A percentile compares a stretch with the other conserved stretches of the same genome.
Evolutionary conservation across 2,888 invertebrate genomes (phyloP).

Genomic region (Drosophila nr. medialis): DNA sequence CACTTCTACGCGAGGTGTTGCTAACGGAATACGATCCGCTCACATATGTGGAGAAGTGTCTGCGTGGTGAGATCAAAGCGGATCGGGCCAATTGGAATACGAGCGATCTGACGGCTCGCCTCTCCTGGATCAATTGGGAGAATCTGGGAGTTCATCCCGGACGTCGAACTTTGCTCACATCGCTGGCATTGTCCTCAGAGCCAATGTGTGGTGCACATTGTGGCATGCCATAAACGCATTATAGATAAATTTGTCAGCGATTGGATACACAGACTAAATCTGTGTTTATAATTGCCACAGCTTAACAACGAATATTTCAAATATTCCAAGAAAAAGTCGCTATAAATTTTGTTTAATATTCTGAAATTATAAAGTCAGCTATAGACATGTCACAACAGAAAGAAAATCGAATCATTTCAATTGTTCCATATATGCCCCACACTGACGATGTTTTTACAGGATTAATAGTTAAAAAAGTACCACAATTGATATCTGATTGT

Average conservation of each 20-base stretch:
- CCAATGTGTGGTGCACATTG: slow-evolving; percentile 84
- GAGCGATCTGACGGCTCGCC: slow-evolving; percentile 97
- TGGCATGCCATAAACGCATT: slow-evolving; percentile 61
- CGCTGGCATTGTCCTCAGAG: slow-evolving; percentile 91
- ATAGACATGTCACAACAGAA: neutral
- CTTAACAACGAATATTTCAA: slow-evolving; percentile 17
- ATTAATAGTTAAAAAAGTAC: neutral
- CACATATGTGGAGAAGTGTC: slow-evolving; percentile 96
- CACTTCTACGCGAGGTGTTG: slow-evolving; percentile 94
- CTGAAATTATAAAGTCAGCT: neutral
- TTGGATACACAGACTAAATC: neutral
- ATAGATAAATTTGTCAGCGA: neutral
- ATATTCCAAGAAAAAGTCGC: slow-evolving; percentile 15
- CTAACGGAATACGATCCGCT: slow-evolving; percentile 95
- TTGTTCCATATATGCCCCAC: neutral
- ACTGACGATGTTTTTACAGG: neutral
- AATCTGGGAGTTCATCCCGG: slow-evolving; percentile 97
- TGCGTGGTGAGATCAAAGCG: slow-evolving; percentile 95
- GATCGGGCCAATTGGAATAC: slow-evolving; percentile 98
- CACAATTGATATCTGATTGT: neutral
- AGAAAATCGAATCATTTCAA: neutral
- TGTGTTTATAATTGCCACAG: neutral
- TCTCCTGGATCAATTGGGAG: slow-evolving; percentile 99
- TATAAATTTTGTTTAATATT: neutral
- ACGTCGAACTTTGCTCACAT: slow-evolving; percentile 92